These are phyloP conservation scores for Noctua fimbriata DNA, from an alignment of 2,888 invertebrate species.

Conservation along the genomic window DNA sequence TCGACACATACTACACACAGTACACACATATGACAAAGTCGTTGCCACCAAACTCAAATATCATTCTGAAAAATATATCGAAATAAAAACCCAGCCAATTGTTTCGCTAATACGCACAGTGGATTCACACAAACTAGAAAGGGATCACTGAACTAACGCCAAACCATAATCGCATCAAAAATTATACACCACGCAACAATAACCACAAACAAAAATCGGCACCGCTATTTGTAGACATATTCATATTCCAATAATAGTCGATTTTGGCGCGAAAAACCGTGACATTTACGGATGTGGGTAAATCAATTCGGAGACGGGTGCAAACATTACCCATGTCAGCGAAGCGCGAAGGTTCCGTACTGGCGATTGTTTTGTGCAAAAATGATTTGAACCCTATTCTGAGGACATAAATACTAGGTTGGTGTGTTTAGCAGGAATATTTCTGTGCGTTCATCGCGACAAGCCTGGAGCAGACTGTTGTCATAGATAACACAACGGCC, in stretches of 20 bases:
- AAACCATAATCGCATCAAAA: constrained; percentile 33
- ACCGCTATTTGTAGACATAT: constrained; percentile 66
- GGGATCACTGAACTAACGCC: constrained; percentile 40
- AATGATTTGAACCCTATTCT: constrained; percentile 83
- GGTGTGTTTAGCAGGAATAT: constrained; percentile 71
- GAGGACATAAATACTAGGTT: constrained; percentile 80
- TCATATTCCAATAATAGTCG: constrained; percentile 76
- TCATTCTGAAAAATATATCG: neutral
- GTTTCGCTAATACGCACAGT: neutral
- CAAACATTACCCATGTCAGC: constrained; percentile 86
- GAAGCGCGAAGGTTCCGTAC: constrained; percentile 70
- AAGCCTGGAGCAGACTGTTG: constrained; percentile 76
- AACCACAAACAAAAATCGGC: constrained; percentile 48
- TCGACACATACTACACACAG: too few species aligned
- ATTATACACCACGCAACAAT: constrained; percentile 45
- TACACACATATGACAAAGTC: neutral
- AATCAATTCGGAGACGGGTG: constrained; percentile 83
- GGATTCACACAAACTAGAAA: constrained; percentile 16
- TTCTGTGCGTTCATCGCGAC: constrained; percentile 75
- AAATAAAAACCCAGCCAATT: constrained; percentile 6
- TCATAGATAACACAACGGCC: constrained; percentile 83
- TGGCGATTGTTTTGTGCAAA: constrained; percentile 81
- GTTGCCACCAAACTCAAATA: neutral
- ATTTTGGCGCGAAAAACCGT: constrained; percentile 78
- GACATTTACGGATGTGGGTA: constrained; percentile 87